These are phyloP conservation scores for Indicator maculatus DNA, from an alignment of 2,113 vertebrate genomes.

Conservation along the genomic window DNA sequence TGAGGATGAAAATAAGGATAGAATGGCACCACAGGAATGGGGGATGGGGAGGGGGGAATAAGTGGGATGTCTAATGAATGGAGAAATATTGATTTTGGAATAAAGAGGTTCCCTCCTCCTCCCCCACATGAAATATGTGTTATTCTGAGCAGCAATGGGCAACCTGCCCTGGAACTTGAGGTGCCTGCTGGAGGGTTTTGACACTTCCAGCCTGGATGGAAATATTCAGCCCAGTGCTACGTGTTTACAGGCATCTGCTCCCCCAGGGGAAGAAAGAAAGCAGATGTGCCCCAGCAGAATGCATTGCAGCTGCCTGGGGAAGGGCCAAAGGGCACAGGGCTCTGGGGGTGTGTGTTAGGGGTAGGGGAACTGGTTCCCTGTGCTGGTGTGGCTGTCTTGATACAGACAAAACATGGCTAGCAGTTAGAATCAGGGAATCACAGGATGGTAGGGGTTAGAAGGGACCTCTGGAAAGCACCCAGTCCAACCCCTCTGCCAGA, in stretches of 20 bases:
- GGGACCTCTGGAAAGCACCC: too few species aligned
- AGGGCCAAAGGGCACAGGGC: neutral
- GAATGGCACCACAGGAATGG: conserved; percentile 31
- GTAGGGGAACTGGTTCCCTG: neutral
- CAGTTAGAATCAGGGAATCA: too few species aligned
- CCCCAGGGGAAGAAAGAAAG: neutral
- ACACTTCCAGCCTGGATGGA: conserved; percentile 44
- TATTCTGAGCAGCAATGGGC: conserved; percentile 49
- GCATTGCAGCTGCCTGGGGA: neutral
- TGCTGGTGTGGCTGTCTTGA: neutral
- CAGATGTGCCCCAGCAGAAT: neutral
- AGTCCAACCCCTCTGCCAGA: too few species aligned
- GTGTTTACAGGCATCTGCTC: neutral
- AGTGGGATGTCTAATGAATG: conserved; percentile 55
- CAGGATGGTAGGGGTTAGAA: too few species aligned
- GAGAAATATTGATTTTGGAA: conserved; percentile 72
- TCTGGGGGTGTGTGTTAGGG: rapidly evolving
- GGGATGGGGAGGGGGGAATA: conserved; percentile 5
- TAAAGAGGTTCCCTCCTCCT: conserved; percentile 60
- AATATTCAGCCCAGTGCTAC: neutral
- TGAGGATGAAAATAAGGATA: conserved; percentile 41
- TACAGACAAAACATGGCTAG: neutral
- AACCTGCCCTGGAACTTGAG: conserved; percentile 41
- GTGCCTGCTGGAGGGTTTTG: conserved; percentile 53
- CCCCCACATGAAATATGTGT: conserved; percentile 53